Evolutionary conservation across 2,797 vertebrate genomes (phyloP).

Genomic region (Harpagifer antarcticus): DNA sequence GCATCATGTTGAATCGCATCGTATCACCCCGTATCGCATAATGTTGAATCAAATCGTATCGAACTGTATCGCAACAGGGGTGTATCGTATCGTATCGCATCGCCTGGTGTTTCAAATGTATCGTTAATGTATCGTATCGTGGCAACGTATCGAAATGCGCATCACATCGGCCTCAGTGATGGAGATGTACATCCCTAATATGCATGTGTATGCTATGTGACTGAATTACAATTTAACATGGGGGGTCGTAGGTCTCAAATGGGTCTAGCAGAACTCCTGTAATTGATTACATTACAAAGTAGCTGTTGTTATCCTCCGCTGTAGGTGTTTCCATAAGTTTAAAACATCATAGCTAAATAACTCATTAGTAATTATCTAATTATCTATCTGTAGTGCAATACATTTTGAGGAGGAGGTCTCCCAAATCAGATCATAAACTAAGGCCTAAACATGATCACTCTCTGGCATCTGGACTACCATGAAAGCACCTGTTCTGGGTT

Average conservation of each 20-base stretch:
- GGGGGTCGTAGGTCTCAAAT: background rate
- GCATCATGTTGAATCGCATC: too few relatives aligned
- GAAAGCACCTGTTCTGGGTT: background rate
- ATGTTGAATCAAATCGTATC: too few relatives aligned
- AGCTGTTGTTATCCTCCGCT: background rate
- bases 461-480: background rate
- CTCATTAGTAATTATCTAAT: background rate
- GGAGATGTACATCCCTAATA: too few relatives aligned
- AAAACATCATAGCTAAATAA: background rate
- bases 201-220: background rate
- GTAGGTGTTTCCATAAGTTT: background rate
- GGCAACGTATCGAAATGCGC: too few relatives aligned
- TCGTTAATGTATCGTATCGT: too few relatives aligned
- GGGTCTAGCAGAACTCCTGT: background rate
- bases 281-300: background rate
- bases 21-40: too few relatives aligned
- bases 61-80: too few relatives aligned
- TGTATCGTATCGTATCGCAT: too few relatives aligned
- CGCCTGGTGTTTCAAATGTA: too few relatives aligned
- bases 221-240: background rate
- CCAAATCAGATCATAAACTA: background rate
- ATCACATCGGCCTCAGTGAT: too few relatives aligned
- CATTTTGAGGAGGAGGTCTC: background rate
- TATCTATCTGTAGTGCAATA: background rate
- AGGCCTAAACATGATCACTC: background rate